Conservation (phyloP, 2,888 invertebrate genomes). For the Uloborus plumipes region DNA sequence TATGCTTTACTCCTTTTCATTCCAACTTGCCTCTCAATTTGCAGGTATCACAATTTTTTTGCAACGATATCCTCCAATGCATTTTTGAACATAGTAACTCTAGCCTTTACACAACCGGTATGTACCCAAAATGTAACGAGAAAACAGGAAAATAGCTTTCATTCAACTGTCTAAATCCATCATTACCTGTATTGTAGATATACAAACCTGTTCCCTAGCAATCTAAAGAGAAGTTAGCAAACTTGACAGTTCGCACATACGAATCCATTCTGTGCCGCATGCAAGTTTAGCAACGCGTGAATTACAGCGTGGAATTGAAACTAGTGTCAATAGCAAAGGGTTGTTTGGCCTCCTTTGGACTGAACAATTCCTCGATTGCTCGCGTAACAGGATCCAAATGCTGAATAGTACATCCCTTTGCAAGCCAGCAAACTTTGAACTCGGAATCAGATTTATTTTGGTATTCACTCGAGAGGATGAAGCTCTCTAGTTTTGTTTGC, state of each 20-base stretch:
- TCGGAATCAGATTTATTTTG: slow-evolving; percentile 2
- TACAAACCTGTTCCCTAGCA: neutral
- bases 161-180: no score
- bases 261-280: neutral
- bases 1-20: no score
- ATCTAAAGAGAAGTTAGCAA: neutral
- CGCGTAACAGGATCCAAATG: neutral
- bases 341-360: neutral
- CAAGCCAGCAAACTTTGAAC: slow-evolving; percentile 3
- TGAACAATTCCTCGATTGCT: neutral
- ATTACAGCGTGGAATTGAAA: slow-evolving; percentile 5
- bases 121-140: no score
- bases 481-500: slow-evolving; percentile 4
- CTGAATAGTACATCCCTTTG: neutral
- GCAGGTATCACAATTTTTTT: no score
- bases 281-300: slow-evolving; percentile 3
- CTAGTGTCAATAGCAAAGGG: slow-evolving; percentile 4
- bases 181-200: no score
- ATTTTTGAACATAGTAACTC: no score
- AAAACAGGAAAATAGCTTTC: no score
- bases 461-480: neutral
- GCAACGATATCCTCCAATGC: no score
- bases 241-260: neutral
- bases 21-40: no score
- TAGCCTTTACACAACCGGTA: no score